Percentiles rank a stretch among this genome's conserved stretches.
phyloP scores from a whole-genome alignment of 2,113 vertebrate species.

The Callospermophilus lateralis region DNA sequence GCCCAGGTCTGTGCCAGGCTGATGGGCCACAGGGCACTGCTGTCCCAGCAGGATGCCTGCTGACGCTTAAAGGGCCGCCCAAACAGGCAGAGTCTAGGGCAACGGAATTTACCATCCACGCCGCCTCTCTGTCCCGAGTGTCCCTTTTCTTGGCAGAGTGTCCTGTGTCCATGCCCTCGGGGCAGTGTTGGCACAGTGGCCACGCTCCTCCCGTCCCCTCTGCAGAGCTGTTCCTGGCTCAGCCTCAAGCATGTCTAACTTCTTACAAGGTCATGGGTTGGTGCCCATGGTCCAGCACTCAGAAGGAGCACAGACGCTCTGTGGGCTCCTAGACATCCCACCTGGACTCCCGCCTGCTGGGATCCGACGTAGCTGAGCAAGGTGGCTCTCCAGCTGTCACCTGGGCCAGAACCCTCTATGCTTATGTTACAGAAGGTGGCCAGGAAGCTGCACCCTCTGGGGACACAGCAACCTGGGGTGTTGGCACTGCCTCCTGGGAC shows the following conservation, averaged over 20 bases:
- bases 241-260: background rate
- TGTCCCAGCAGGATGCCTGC: background rate
- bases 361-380: fast-evolving
- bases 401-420: fast-evolving
- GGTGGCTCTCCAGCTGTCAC: fast-evolving
- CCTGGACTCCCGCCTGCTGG: fast-evolving
- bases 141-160: background rate
- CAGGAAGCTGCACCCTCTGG: fast-evolving
- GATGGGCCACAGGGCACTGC: background rate
- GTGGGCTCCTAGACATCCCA: fast-evolving
- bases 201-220: fast-evolving
- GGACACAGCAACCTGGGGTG: no score
- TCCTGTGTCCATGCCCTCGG: fast-evolving
- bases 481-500: background rate
- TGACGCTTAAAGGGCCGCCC: background rate
- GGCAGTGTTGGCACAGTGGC: no score
- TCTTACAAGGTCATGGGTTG: no score
- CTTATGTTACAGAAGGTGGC: background rate
- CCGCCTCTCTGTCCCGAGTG: background rate
- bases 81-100: background rate
- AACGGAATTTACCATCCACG: slow-evolving; percentile 21
- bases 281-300: fast-evolving
- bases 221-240: background rate
- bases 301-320: fast-evolving
- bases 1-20: background rate